These are phyloP conservation scores for Spea bombifrons DNA, from an alignment of 2,113 vertebrate genomes.

Conservation along the genomic window DNA sequence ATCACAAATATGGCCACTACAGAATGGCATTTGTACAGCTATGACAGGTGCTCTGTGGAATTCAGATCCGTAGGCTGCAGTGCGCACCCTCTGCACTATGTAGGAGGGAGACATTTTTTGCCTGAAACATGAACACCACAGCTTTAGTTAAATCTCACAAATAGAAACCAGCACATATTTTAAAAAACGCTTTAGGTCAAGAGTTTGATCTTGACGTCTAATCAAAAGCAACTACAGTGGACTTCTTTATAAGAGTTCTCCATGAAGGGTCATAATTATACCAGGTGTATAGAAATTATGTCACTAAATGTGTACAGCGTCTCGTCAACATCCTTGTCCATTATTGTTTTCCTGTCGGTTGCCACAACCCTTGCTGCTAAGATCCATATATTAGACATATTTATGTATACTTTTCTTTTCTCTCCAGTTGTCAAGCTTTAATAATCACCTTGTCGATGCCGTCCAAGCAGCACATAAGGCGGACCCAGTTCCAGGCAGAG, in stretches of 20 bases:
- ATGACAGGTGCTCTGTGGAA: constrained; percentile 32
- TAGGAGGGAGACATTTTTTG: constrained; percentile 28
- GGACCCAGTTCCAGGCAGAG: constrained; percentile 62
- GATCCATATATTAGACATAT: too few species aligned
- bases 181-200: too few species aligned
- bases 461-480: constrained; percentile 60
- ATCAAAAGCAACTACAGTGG: too few species aligned
- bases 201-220: too few species aligned
- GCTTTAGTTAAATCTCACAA: neutral
- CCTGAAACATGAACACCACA: constrained; percentile 28
- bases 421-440: constrained; percentile 71
- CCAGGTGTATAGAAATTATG: too few species aligned
- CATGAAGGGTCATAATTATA: too few species aligned
- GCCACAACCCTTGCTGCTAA: too few species aligned
- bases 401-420: constrained; percentile 1
- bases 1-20: constrained; percentile 14
- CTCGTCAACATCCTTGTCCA: too few species aligned
- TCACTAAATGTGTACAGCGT: too few species aligned
- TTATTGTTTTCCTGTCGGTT: too few species aligned
- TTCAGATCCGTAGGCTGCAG: constrained; percentile 25
- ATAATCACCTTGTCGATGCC: constrained; percentile 60
- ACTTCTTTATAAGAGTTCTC: too few species aligned
- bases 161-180: constrained; percentile 28
- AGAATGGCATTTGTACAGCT: neutral
- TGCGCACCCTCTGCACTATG: constrained; percentile 25